Evolutionary conservation across 2,888 invertebrate species (phyloP).

Genomic region (Polia nebulosa): DNA sequence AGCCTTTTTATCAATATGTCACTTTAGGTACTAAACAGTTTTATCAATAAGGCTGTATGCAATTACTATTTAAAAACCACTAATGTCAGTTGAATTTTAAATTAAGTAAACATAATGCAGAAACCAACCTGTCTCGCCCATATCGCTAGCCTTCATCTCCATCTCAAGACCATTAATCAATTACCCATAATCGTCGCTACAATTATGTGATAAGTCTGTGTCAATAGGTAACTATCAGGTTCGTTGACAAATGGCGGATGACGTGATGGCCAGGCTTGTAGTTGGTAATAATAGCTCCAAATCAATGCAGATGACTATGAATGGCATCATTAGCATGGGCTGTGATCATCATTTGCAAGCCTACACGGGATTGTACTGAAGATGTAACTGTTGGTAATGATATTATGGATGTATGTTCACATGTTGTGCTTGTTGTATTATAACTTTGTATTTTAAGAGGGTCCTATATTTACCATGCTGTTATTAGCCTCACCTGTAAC

Average conservation of each 20-base stretch:
- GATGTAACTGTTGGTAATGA: slow-evolving; percentile 6
- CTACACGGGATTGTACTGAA: slow-evolving; percentile 45
- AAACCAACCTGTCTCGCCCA: background rate
- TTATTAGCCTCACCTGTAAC: too few relatives aligned
- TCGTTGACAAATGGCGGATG: slow-evolving; percentile 70
- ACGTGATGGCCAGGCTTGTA: slow-evolving; percentile 71
- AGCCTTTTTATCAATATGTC: too few relatives aligned
- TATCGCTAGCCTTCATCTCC: background rate
- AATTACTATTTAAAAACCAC: background rate
- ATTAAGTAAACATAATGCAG: background rate
- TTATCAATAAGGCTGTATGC: background rate
- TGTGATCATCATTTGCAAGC: slow-evolving; percentile 80
- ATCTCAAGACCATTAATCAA: slow-evolving; percentile 49
- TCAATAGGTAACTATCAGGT: slow-evolving; percentile 67
- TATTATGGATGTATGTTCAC: background rate
- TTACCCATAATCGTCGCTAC: slow-evolving; percentile 62
- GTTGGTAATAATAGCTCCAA: slow-evolving; percentile 80
- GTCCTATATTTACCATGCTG: too few relatives aligned
- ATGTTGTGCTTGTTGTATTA: background rate
- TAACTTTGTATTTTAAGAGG: too few relatives aligned
- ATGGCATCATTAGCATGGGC: slow-evolving; percentile 85
- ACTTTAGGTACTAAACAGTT: too few relatives aligned
- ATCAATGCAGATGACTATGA: slow-evolving; percentile 87
- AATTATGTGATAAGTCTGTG: slow-evolving; percentile 71
- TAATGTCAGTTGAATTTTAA: background rate